These are phyloP conservation scores for Euphydryas editha DNA, from an alignment of 2,888 invertebrate species.

Conservation along the genomic window DNA sequence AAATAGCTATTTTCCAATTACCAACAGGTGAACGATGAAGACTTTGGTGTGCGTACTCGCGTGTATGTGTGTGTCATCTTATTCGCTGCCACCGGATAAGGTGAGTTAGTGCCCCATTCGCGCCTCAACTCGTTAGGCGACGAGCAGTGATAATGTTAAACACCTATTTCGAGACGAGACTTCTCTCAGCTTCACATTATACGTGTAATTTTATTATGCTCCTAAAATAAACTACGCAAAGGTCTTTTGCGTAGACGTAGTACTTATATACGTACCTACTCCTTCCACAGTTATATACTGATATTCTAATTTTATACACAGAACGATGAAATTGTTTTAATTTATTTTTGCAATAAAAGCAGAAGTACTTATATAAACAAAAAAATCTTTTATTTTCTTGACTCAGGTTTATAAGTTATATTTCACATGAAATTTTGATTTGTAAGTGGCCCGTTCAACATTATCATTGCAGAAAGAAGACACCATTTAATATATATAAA, in stretches of 20 bases:
- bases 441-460: too few species aligned
- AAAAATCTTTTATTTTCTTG: too few species aligned
- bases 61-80: constrained; percentile 51
- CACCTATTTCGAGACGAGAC: constrained; percentile 44
- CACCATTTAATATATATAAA: too few species aligned
- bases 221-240: constrained; percentile 20
- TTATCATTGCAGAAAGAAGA: too few species aligned
- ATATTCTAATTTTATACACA: neutral
- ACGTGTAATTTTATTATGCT: constrained; percentile 26
- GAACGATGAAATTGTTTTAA: too few species aligned
- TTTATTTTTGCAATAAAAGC: too few species aligned
- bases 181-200: constrained; percentile 15
- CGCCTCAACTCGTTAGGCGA: constrained; percentile 26
- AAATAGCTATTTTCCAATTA: constrained; percentile 10
- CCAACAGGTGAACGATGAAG: constrained; percentile 37
- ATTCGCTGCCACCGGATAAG: constrained; percentile 73
- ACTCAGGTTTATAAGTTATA: too few species aligned
- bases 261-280: too few species aligned
- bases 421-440: too few species aligned
- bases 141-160: constrained; percentile 32
- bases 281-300: too few species aligned
- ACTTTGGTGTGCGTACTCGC: constrained; percentile 42
- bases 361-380: too few species aligned
- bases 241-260: constrained; percentile 16
- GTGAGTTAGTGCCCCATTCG: constrained; percentile 50